Evolutionary conservation across 2,113 vertebrate species (phyloP).

Genomic region (Melanerpes formicivorus): DNA sequence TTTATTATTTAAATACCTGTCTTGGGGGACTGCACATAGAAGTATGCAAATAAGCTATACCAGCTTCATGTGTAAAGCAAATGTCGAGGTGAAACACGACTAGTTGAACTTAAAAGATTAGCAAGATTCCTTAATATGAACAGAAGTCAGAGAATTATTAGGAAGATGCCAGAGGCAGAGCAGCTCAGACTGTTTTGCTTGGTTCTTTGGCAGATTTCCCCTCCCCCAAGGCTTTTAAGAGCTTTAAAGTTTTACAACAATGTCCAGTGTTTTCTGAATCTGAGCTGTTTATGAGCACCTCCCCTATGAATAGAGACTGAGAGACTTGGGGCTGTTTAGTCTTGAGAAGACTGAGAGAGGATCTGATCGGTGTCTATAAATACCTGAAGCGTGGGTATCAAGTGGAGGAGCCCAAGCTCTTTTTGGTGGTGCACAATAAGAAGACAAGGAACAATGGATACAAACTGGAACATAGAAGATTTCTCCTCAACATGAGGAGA

Average conservation of each 20-base stretch:
- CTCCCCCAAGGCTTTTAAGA: not conserved
- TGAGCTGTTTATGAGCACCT: not conserved
- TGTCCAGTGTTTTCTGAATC: not conserved
- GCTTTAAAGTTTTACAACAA: not conserved
- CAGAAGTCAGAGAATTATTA: not conserved
- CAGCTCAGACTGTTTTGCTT: not conserved
- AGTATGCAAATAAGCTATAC: not conserved
- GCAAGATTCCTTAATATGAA: not conserved
- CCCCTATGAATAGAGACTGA: too few species aligned
- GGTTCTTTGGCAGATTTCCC: not conserved
- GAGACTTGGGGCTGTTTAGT: too few species aligned
- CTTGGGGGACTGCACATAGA: not conserved
- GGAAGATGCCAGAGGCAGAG: not conserved
- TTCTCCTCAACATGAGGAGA: too few species aligned
- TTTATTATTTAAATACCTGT: constrained; percentile 25
- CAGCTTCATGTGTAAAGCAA: not conserved
- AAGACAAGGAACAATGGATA: too few species aligned
- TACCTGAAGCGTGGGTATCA: too few species aligned
- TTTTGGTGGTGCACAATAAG: too few species aligned
- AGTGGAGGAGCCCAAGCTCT: too few species aligned
- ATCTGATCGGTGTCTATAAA: too few species aligned
- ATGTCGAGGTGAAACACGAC: not conserved
- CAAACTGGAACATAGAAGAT: too few species aligned
- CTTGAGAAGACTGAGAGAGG: too few species aligned
- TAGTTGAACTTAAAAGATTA: not conserved